Conservation (phyloP, 53 echinoderm and acorn worm species). For the Echinarachnius parma region DNA sequence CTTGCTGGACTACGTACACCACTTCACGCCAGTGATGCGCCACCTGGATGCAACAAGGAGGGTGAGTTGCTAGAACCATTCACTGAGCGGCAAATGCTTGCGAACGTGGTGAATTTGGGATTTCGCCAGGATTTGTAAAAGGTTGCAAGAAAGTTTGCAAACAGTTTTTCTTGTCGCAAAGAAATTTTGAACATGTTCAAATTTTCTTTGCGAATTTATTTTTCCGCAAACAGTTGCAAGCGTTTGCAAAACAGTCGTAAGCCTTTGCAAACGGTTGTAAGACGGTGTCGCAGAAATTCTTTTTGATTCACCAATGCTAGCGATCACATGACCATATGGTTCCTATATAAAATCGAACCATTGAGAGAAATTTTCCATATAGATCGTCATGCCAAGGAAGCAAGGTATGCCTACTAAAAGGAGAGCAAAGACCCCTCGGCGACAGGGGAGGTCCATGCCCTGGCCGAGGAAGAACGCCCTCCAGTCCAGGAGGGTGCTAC, state of each 20-base stretch:
- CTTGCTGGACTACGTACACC: slow-evolving; percentile 3
- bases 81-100: too few species aligned
- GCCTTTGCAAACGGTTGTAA: slow-evolving; percentile 17
- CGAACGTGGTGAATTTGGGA: too few species aligned
- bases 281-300: slow-evolving; percentile 23
- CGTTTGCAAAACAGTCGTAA: slow-evolving; percentile 24
- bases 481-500: slow-evolving; percentile 17
- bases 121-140: too few species aligned
- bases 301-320: slow-evolving; percentile 20
- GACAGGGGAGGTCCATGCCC: slow-evolving; percentile 1
- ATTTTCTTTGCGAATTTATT: too few species aligned
- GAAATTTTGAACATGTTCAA: too few species aligned
- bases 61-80: background rate
- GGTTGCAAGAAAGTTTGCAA: too few species aligned
- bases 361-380: slow-evolving; percentile 8
- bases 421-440: background rate
- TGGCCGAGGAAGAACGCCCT: slow-evolving; percentile 17
- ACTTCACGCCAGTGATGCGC: slow-evolving; percentile 11
- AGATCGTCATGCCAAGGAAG: slow-evolving; percentile 1
- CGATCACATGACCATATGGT: slow-evolving; percentile 15
- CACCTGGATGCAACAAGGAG: slow-evolving; percentile 4
- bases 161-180: too few species aligned
- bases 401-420: slow-evolving; percentile 5
- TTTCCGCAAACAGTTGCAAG: slow-evolving; percentile 17
- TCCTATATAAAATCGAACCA: slow-evolving; percentile 4